A percentile compares a stretch with the other conserved stretches of the same genome.
Conservation (phyloP, 2,113 vertebrate species). For the Ochotona curzoniae region DNA sequence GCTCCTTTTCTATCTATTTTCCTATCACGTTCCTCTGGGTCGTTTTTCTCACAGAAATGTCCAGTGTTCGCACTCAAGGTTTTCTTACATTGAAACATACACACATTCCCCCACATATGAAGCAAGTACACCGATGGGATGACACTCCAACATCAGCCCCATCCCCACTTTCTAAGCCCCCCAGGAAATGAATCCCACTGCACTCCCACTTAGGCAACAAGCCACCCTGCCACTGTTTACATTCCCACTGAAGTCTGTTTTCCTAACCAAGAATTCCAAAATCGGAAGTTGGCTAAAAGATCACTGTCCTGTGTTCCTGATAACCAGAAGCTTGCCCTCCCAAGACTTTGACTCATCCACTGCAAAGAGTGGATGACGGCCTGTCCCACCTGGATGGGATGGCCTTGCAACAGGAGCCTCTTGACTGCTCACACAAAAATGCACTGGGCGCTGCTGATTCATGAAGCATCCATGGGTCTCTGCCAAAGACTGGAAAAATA, state of each 20-base stretch:
- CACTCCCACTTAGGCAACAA: neutral
- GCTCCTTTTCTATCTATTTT: neutral
- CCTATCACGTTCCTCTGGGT: neutral
- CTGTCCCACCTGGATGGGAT: accelerated
- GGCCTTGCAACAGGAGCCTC: neutral
- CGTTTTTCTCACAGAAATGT: neutral
- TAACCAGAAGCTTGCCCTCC: neutral
- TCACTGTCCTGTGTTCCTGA: too few species aligned
- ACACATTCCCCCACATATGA: too few species aligned
- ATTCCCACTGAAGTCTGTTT: neutral
- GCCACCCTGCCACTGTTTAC: neutral
- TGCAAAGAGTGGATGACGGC: neutral
- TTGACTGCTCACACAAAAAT: neutral
- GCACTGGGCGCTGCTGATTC: neutral
- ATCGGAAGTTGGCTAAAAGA: neutral
- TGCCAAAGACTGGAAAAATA: neutral
- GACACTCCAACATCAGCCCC: neutral
- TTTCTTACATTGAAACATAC: neutral
- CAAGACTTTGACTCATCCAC: neutral
- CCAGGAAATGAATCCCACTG: neutral
- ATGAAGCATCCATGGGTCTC: too few species aligned
- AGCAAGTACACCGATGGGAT: too few species aligned
- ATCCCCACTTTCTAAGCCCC: neutral
- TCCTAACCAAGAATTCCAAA: neutral
- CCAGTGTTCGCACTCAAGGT: neutral